These are phyloP conservation scores for Catharus minimus DNA, from an alignment of 2,113 vertebrate genomes.

Conservation along the genomic window DNA sequence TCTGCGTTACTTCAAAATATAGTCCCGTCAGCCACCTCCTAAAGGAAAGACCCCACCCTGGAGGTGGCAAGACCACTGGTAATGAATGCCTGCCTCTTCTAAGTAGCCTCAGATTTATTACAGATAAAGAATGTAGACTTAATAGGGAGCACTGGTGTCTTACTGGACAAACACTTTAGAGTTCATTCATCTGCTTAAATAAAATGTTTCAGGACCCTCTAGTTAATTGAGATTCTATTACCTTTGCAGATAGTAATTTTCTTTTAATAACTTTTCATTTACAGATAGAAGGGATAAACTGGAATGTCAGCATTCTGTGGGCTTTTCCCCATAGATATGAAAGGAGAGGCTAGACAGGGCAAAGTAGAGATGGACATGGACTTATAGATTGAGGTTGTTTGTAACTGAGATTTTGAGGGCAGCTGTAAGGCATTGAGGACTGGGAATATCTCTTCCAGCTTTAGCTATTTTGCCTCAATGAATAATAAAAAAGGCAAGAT, in stretches of 20 bases:
- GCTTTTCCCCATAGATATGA: not conserved
- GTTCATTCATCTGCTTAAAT: not conserved
- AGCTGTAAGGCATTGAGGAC: not conserved
- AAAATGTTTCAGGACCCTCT: not conserved
- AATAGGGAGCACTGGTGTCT: not conserved
- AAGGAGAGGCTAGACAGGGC: not conserved
- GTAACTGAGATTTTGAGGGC: not conserved
- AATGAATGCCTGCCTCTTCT: not conserved
- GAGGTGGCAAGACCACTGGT: not conserved
- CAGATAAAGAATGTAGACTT: not conserved
- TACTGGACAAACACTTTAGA: not conserved
- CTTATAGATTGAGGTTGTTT: not conserved
- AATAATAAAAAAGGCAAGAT: not conserved
- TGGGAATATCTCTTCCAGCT: not conserved
- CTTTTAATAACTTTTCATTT: not conserved
- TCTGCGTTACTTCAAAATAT: not conserved
- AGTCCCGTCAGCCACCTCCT: not conserved
- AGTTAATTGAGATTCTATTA: not conserved
- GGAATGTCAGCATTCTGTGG: not conserved
- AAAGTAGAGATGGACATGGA: fast-evolving
- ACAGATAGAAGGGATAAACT: not conserved
- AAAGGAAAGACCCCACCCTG: not conserved
- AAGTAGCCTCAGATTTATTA: not conserved
- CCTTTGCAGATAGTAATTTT: not conserved
- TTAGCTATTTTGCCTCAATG: not conserved